A percentile compares a stretch with the other conserved stretches of the same genome.
Evolutionary conservation across 2,797 vertebrate genomes (phyloP).

Genomic region (Triplophysa yarkandensis): DNA sequence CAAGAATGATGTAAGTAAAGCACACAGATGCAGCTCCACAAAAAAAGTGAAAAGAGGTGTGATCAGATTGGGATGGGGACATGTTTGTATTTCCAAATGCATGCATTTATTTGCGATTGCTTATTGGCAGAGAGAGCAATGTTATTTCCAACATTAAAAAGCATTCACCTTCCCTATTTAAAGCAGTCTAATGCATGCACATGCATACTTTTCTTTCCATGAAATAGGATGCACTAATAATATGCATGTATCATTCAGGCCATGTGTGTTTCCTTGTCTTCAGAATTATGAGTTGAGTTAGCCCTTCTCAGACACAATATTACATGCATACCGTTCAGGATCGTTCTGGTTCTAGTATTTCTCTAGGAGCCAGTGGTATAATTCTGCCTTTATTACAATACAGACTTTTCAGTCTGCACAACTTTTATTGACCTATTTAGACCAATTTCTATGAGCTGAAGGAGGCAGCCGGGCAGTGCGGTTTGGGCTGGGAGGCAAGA

Average conservation of each 20-base stretch:
- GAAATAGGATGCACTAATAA: background rate
- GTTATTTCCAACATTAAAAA: background rate
- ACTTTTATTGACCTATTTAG: slow-evolving; percentile 39
- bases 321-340: background rate
- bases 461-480: background rate
- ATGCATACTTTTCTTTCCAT: background rate
- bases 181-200: background rate
- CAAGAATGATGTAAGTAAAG: slow-evolving; percentile 1
- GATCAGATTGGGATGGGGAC: too few relatives aligned
- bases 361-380: slow-evolving; percentile 12
- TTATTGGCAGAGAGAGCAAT: too few relatives aligned
- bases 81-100: too few relatives aligned
- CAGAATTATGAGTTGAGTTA: background rate
- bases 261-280: background rate
- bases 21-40: too few relatives aligned
- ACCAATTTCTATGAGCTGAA: slow-evolving; percentile 4
- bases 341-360: background rate
- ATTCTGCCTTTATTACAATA: slow-evolving; percentile 4
- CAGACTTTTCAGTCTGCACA: slow-evolving; percentile 10
- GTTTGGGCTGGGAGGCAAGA: slow-evolving; percentile 32
- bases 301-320: background rate
- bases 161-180: background rate
- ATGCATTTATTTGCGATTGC: too few relatives aligned
- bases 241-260: background rate
- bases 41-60: too few relatives aligned